A percentile compares a stretch with the other conserved stretches of the same genome.
Conservation (phyloP, 2,888 invertebrate genomes). For the Amphipoea lucens region DNA sequence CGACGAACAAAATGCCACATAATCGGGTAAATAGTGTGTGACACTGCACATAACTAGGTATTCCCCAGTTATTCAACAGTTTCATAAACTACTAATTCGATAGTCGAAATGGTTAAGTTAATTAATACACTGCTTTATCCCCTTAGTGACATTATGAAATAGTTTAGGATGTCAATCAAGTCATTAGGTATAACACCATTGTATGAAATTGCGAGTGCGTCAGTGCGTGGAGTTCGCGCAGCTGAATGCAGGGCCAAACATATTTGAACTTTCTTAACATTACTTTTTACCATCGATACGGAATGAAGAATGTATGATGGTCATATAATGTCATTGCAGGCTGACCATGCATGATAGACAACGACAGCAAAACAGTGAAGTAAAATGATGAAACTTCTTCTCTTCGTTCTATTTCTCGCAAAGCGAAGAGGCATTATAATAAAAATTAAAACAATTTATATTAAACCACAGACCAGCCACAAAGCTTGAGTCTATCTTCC, state of each 20-base stretch:
- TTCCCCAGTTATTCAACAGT: too few relatives aligned
- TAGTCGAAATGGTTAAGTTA: too few relatives aligned
- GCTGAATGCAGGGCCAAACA: not conserved
- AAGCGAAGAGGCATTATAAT: not conserved
- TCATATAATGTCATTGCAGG: not conserved
- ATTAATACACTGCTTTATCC: too few relatives aligned
- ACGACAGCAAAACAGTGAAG: not conserved
- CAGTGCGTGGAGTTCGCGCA: not conserved
- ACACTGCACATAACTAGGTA: too few relatives aligned
- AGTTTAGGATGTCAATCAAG: not conserved
- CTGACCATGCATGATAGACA: not conserved
- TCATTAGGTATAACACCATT: not conserved
- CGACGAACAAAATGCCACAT: too few relatives aligned
- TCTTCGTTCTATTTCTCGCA: not conserved
- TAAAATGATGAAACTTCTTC: not conserved
- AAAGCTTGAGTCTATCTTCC: slow-evolving; percentile 2
- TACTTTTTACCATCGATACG: not conserved
- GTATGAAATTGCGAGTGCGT: not conserved
- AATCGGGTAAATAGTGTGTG: too few relatives aligned
- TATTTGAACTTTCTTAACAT: too few relatives aligned
- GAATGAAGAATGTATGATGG: not conserved
- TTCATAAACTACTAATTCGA: too few relatives aligned
- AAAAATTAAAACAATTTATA: not conserved
- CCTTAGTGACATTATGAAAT: too few relatives aligned
- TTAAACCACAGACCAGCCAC: not conserved